Evolutionary conservation across 1,140 invertebrate species (phyloP).

Genomic region (Amyelois transitella): DNA sequence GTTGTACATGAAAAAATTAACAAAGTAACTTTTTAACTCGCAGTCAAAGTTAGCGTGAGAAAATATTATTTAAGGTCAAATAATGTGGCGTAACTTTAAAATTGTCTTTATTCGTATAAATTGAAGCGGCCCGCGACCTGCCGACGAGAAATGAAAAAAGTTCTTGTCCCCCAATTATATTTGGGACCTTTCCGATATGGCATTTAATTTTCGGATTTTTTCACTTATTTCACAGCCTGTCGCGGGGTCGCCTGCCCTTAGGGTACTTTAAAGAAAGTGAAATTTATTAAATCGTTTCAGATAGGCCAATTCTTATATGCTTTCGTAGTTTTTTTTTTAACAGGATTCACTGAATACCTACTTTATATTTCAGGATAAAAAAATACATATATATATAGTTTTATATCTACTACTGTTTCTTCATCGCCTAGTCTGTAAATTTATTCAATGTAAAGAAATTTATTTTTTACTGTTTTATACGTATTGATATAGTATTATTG

Average conservation of each 20-base stretch:
- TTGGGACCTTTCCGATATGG: constrained; percentile 22
- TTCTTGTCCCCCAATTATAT: constrained; percentile 22
- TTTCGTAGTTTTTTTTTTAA: too few species aligned
- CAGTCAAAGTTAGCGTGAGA: neutral
- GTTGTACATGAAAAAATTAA: too few species aligned
- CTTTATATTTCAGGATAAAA: too few species aligned
- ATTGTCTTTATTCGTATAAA: neutral
- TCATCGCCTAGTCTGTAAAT: too few species aligned
- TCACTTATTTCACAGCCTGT: constrained; percentile 19
- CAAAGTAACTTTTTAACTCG: neutral
- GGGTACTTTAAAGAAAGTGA: neutral
- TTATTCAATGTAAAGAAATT: too few species aligned
- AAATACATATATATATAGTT: too few species aligned
- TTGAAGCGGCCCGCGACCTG: constrained; percentile 1
- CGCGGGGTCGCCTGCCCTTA: neutral
- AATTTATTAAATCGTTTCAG: neutral
- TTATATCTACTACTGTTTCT: too few species aligned
- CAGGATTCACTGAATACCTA: too few species aligned
- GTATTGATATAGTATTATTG: too few species aligned
- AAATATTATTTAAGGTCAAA: neutral
- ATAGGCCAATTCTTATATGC: too few species aligned
- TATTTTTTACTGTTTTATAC: too few species aligned
- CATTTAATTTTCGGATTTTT: constrained; percentile 27
- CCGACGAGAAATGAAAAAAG: constrained; percentile 24
- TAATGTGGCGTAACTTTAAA: neutral